Percentiles rank a stretch among this genome's conserved stretches.
These are phyloP conservation scores for Poecilia wingei DNA, from an alignment of 2,797 vertebrate genomes.

Conservation along the genomic window DNA sequence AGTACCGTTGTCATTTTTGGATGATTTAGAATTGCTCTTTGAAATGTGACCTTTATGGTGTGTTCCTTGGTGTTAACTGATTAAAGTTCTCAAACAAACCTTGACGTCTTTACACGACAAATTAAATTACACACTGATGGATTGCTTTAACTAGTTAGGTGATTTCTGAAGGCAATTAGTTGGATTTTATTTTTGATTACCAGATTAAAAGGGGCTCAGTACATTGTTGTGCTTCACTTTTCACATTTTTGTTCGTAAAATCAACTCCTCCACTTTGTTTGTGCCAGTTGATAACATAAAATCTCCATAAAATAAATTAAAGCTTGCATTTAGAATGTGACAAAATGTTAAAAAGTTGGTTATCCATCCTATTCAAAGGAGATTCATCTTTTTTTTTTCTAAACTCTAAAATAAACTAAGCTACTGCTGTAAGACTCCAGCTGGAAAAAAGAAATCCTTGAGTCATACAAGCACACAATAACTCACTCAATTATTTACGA, in stretches of 20 bases:
- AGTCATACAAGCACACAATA: conserved; percentile 73
- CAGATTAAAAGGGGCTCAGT: not conserved
- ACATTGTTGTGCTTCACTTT: not conserved
- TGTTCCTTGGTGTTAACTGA: not conserved
- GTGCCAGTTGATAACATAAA: not conserved
- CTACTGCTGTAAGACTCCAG: conserved; percentile 52
- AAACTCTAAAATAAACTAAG: conserved; percentile 61
- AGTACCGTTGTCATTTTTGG: not conserved
- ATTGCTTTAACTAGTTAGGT: not conserved
- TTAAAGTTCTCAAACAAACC: not conserved
- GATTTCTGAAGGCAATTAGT: not conserved
- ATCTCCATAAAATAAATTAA: not conserved
- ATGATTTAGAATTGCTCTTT: not conserved
- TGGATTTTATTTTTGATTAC: not conserved
- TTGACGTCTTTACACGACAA: not conserved
- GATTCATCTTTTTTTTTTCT: conserved; percentile 39
- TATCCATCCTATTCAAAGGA: not conserved
- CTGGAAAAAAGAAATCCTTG: conserved; percentile 58
- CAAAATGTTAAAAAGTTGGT: not conserved
- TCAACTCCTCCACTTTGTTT: too few relatives aligned
- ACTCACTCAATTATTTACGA: conserved; percentile 80
- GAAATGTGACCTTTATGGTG: not conserved
- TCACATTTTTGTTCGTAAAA: not conserved
- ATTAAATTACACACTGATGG: not conserved
- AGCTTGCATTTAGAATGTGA: not conserved